phyloP scores from a whole-genome alignment of 2,113 vertebrate species.

The Sigmodon hispidus region DNA sequence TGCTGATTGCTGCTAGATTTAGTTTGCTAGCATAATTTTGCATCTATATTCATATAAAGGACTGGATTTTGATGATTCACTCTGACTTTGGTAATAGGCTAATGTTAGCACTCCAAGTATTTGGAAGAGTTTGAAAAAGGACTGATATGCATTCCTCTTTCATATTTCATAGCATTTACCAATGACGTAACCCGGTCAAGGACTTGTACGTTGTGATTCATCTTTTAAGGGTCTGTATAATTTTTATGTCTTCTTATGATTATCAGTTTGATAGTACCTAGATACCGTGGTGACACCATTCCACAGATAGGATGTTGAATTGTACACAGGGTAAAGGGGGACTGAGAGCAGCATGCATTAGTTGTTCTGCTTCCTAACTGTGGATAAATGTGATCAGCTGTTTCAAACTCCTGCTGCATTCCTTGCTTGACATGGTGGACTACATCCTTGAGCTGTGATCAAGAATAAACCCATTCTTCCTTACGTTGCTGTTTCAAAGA shows the following conservation, averaged over 20 bases:
- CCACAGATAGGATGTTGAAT: background rate
- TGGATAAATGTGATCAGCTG: background rate
- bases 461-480: background rate
- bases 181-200: background rate
- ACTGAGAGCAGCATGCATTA: background rate
- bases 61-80: background rate
- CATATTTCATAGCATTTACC: background rate
- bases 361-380: background rate
- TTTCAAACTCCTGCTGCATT: background rate
- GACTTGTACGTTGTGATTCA: background rate
- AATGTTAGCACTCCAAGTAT: background rate
- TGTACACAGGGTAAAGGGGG: background rate
- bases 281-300: background rate
- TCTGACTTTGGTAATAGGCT: constrained; percentile 1
- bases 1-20: background rate
- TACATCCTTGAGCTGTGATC: background rate
- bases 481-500: background rate
- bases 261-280: background rate
- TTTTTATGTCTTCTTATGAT: background rate
- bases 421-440: background rate
- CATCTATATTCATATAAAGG: background rate
- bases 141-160: background rate
- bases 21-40: background rate
- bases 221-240: background rate
- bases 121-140: background rate